Conservation (phyloP, 2,797 vertebrate genomes). For the Eospalax fontanierii region DNA sequence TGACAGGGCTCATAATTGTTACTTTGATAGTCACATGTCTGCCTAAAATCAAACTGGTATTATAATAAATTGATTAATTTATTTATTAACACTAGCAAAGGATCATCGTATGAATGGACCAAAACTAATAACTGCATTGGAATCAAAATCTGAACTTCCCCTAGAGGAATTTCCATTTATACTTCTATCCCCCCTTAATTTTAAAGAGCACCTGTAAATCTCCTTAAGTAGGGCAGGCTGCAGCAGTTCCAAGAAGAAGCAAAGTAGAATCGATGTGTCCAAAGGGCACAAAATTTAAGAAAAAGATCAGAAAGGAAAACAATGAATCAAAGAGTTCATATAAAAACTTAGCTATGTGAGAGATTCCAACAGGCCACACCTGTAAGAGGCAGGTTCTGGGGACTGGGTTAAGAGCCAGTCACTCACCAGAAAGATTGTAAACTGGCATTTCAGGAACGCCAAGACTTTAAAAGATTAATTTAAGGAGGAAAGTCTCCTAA, state of each 20-base stretch:
- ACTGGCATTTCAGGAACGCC: slow-evolving; percentile 65
- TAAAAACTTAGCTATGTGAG: slow-evolving; percentile 59
- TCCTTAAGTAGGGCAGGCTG: slow-evolving; percentile 42
- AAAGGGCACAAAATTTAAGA: slow-evolving; percentile 56
- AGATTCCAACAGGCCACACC: background rate
- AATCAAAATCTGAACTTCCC: slow-evolving; percentile 63
- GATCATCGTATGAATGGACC: slow-evolving; percentile 2
- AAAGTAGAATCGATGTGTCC: slow-evolving; percentile 30
- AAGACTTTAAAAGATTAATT: slow-evolving; percentile 68
- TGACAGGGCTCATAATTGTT: background rate
- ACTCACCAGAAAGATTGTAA: slow-evolving; percentile 47
- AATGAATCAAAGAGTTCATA: slow-evolving; percentile 83
- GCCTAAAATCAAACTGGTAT: slow-evolving; percentile 33
- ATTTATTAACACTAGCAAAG: background rate
- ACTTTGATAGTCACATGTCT: slow-evolving; percentile 22
- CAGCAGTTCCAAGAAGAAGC: background rate
- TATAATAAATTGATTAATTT: slow-evolving; percentile 7
- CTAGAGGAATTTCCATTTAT: slow-evolving; percentile 31
- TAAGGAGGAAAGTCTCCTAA: slow-evolving; percentile 10
- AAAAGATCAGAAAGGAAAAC: slow-evolving; percentile 11
- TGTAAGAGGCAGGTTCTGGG: slow-evolving; percentile 60
- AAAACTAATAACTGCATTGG: slow-evolving; percentile 60
- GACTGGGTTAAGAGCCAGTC: slow-evolving; percentile 66
- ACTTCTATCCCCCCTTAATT: slow-evolving; percentile 65
- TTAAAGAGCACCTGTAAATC: slow-evolving; percentile 31